These are phyloP conservation scores for Talpa occidentalis DNA, from an alignment of 2,113 vertebrate genomes.

Conservation along the genomic window DNA sequence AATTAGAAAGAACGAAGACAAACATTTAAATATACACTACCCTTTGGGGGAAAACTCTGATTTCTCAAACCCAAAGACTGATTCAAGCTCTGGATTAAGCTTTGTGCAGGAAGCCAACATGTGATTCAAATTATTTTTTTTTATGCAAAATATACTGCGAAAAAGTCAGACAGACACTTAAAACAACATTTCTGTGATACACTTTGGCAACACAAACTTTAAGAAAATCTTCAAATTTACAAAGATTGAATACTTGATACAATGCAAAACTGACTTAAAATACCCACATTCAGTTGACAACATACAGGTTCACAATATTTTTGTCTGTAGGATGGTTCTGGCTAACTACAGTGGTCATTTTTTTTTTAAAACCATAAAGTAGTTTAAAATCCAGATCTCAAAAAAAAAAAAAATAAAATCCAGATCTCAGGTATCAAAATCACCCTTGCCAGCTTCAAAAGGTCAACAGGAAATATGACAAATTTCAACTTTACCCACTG, in stretches of 20 bases:
- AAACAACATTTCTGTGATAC: conserved; percentile 84
- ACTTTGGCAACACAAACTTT: conserved; percentile 81
- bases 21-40: conserved; percentile 88
- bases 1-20: conserved; percentile 94
- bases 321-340: not conserved
- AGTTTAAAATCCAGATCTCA: conserved; percentile 44
- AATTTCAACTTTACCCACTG: not conserved
- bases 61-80: conserved; percentile 87
- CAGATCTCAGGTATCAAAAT: conserved; percentile 32
- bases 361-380: not conserved
- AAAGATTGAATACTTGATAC: conserved; percentile 71
- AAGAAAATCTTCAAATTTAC: conserved; percentile 79
- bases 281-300: conserved; percentile 83
- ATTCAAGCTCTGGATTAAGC: conserved; percentile 87
- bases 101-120: conserved; percentile 79
- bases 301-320: conserved; percentile 72
- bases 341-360: conserved; percentile 8
- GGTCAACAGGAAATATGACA: not conserved
- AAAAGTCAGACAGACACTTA: conserved; percentile 86
- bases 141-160: conserved; percentile 69
- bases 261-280: conserved; percentile 77
- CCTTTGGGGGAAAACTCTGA: conserved; percentile 84
- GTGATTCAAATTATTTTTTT: conserved; percentile 69
- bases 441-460: conserved; percentile 37
- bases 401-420: no score